A percentile compares a stretch with the other conserved stretches of the same genome.
These are phyloP conservation scores for Oophaga sylvatica DNA, from an alignment of 2,797 vertebrate species.

Conservation along the genomic window DNA sequence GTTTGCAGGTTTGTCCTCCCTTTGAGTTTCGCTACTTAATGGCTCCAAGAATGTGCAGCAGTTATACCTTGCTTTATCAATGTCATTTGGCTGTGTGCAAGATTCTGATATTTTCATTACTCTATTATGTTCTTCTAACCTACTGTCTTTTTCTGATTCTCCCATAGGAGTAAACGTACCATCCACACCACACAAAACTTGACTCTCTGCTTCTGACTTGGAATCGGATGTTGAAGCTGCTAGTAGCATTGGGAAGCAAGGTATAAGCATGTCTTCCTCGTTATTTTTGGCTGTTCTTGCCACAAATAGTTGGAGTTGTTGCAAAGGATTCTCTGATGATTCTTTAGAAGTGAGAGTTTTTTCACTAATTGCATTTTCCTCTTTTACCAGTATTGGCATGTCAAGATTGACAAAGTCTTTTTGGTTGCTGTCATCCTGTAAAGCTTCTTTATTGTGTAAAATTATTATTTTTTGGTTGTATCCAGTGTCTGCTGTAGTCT, in stretches of 20 bases:
- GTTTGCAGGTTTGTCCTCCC: constrained; percentile 60
- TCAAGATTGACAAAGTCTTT: constrained; percentile 41
- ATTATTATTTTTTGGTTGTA: background rate
- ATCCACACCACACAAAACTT: background rate
- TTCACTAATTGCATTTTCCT: accelerated
- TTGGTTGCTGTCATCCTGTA: constrained; percentile 9
- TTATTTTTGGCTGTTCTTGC: constrained; percentile 67
- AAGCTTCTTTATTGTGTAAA: background rate
- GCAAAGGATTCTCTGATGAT: constrained; percentile 64
- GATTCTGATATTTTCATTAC: background rate
- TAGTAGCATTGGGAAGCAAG: constrained; percentile 64
- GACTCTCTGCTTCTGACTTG: constrained; percentile 31
- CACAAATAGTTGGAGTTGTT: constrained; percentile 71
- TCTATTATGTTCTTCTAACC: background rate
- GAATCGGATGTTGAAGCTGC: constrained; percentile 38
- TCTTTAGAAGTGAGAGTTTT: constrained; percentile 62
- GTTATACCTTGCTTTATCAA: background rate
- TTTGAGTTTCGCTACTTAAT: background rate
- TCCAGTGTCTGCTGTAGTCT: background rate
- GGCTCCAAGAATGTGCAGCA: background rate
- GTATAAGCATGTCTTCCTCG: constrained; percentile 71
- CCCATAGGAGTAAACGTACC: background rate
- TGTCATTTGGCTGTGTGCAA: constrained; percentile 19
- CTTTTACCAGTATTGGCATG: constrained; percentile 58
- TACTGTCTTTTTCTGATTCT: background rate